Evolutionary conservation across 2,888 invertebrate genomes (phyloP).

Genomic region (Cerastoderma edule): DNA sequence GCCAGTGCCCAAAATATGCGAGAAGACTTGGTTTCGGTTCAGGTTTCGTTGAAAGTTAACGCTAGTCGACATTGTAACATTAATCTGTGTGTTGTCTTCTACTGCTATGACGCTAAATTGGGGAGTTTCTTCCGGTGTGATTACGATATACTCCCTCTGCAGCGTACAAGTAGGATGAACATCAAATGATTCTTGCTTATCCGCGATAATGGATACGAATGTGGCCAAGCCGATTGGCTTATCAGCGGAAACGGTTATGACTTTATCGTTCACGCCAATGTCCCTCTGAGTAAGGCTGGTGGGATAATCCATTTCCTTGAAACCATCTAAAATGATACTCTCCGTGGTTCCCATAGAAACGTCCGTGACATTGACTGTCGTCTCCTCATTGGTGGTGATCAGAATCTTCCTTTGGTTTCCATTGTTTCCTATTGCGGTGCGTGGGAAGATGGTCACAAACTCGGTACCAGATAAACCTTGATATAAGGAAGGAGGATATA

Average conservation of each 20-base stretch:
- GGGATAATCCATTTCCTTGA: too few relatives aligned
- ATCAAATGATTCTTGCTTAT: background rate
- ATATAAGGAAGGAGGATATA: too few relatives aligned
- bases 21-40: background rate
- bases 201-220: background rate
- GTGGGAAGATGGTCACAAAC: background rate
- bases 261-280: background rate
- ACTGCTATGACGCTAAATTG: background rate
- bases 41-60: background rate
- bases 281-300: background rate
- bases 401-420: background rate
- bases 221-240: background rate
- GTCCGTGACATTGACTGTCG: background rate
- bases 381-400: background rate
- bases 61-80: background rate
- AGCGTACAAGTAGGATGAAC: background rate
- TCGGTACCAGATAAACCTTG: background rate
- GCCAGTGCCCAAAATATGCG: background rate
- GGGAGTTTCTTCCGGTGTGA: background rate
- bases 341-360: background rate
- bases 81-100: background rate
- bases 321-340: too few relatives aligned
- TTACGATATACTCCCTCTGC: conserved; percentile 3
- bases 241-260: background rate
- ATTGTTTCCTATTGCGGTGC: background rate